A percentile compares a stretch with the other conserved stretches of the same genome.
These are phyloP conservation scores for Sminthurides aquaticus DNA, from an alignment of 2,888 invertebrate genomes.

Conservation along the genomic window DNA sequence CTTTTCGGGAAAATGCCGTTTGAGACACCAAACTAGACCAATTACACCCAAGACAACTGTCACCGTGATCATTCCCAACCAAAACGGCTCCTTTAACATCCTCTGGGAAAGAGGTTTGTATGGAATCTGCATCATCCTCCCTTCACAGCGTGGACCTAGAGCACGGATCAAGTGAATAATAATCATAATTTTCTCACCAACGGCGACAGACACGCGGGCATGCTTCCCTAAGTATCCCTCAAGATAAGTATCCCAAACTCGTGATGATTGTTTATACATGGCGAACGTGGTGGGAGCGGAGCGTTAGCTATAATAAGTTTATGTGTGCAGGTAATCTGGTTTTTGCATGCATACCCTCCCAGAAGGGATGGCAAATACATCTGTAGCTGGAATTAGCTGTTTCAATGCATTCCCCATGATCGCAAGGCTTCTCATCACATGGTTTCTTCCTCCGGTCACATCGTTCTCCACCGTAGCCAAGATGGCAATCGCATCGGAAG, in stretches of 20 bases:
- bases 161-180: constrained; percentile 24
- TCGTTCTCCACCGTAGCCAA: constrained; percentile 41
- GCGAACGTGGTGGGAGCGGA: no score
- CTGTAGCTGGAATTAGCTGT: constrained; percentile 56
- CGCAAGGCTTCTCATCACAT: constrained; percentile 66
- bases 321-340: no score
- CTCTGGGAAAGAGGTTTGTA: constrained; percentile 67
- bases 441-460: constrained; percentile 63
- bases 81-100: constrained; percentile 80
- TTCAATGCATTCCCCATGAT: constrained; percentile 65
- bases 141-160: constrained; percentile 59
- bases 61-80: constrained; percentile 79
- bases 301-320: no score
- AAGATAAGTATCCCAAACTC: no score
- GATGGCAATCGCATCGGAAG: constrained; percentile 34
- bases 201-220: no score
- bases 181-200: no score
- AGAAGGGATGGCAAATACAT: constrained; percentile 68
- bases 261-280: no score
- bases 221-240: no score
- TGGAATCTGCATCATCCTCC: constrained; percentile 60
- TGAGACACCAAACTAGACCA: constrained; percentile 74
- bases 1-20: constrained; percentile 76
- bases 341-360: constrained; percentile 61
- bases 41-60: constrained; percentile 69